Evolutionary conservation across 2,797 vertebrate species (phyloP).

Genomic region (Tarsius wallacei): DNA sequence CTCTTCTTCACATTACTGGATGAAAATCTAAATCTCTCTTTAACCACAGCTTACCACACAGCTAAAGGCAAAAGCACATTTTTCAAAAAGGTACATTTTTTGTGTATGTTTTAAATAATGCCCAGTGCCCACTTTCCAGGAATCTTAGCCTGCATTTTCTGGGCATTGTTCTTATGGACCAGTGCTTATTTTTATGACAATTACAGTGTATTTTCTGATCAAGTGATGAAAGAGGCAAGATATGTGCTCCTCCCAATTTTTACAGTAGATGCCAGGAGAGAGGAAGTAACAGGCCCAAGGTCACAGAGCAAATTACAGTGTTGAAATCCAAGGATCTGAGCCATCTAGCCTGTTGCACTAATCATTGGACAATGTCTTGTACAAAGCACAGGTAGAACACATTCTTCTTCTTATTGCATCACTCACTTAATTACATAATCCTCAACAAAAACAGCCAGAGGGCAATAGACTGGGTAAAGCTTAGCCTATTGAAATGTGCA

Average conservation of each 20-base stretch:
- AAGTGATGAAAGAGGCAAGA: slow-evolving; percentile 47
- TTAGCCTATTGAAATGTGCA: slow-evolving; percentile 68
- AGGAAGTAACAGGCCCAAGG: slow-evolving; percentile 74
- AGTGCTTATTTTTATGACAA: neutral
- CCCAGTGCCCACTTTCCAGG: slow-evolving; percentile 15
- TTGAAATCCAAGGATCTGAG: slow-evolving; percentile 76
- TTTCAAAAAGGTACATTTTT: neutral
- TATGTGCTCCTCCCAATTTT: slow-evolving; percentile 69
- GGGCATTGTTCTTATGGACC: neutral
- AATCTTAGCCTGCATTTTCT: slow-evolving; percentile 44
- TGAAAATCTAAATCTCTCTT: slow-evolving; percentile 43
- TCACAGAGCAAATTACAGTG: slow-evolving; percentile 76
- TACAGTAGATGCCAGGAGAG: slow-evolving; percentile 64
- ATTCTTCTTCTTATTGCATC: slow-evolving; percentile 77
- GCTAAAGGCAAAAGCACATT: slow-evolving; percentile 36
- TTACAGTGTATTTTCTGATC: slow-evolving; percentile 44
- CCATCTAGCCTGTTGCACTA: slow-evolving; percentile 46
- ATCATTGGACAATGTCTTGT: slow-evolving; percentile 32
- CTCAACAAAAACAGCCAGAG: slow-evolving; percentile 76
- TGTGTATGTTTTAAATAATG: slow-evolving; percentile 53
- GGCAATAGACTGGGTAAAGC: slow-evolving; percentile 59
- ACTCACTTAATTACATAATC: slow-evolving; percentile 81
- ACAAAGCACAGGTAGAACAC: slow-evolving; percentile 81
- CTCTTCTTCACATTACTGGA: slow-evolving; percentile 44
- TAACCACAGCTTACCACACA: slow-evolving; percentile 30